phyloP scores from a whole-genome alignment of 2,797 vertebrate genomes.

The Gallinago nigripennis region DNA sequence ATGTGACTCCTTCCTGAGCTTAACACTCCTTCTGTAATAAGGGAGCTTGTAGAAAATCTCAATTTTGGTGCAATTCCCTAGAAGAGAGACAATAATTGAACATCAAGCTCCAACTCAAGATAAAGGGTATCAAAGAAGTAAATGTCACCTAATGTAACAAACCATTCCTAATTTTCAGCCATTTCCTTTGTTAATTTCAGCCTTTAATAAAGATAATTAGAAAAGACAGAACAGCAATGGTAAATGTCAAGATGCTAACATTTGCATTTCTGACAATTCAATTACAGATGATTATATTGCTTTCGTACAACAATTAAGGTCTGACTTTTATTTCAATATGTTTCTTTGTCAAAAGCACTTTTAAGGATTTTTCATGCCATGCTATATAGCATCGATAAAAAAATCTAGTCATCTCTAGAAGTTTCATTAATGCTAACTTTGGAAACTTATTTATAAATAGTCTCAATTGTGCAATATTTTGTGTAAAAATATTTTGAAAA shows the following conservation, averaged over 20 bases:
- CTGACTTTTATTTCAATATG: constrained; percentile 67
- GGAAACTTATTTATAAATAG: constrained; percentile 20
- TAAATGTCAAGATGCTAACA: constrained; percentile 78
- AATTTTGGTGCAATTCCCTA: constrained; percentile 95
- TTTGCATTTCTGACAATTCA: constrained; percentile 77
- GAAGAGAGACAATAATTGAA: constrained; percentile 76
- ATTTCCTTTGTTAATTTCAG: constrained; percentile 71
- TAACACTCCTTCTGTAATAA: constrained; percentile 88
- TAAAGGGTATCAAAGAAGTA: constrained; percentile 83
- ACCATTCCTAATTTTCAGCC: constrained; percentile 67
- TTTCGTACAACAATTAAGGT: constrained; percentile 71
- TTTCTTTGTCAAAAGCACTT: constrained; percentile 65
- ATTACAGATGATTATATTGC: constrained; percentile 73
- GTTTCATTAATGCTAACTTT: constrained; percentile 26
- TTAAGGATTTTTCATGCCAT: constrained; percentile 48
- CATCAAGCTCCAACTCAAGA: constrained; percentile 74
- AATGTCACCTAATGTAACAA: constrained; percentile 77
- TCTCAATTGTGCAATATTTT: neutral
- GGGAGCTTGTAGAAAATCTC: constrained; percentile 88
- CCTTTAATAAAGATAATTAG: constrained; percentile 79
- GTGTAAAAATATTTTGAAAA: constrained; percentile 11
- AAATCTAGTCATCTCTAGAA: constrained; percentile 25
- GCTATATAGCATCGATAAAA: constrained; percentile 26
- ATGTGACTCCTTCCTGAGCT: constrained; percentile 74
- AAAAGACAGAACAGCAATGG: constrained; percentile 73